A percentile compares a stretch with the other conserved stretches of the same genome.
Evolutionary conservation across 1,140 invertebrate species (phyloP).

Genomic region (Euura lappo): DNA sequence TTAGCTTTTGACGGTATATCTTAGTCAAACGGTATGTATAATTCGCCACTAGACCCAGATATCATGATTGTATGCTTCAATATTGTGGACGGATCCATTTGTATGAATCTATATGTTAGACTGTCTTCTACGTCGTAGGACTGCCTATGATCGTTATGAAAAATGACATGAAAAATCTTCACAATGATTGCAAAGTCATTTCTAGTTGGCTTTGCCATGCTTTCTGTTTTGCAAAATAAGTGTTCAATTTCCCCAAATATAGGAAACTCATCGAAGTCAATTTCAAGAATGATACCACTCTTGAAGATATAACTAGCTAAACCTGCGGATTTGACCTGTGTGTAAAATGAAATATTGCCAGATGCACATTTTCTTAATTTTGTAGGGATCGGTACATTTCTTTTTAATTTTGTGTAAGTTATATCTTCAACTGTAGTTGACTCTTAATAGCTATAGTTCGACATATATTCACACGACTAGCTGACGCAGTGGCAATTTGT

Average conservation of each 20-base stretch:
- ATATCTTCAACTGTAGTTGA: constrained; percentile 20
- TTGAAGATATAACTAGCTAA: neutral
- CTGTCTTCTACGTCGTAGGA: neutral
- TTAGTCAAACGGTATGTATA: neutral
- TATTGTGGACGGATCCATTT: neutral
- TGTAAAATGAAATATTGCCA: neutral
- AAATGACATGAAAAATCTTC: neutral
- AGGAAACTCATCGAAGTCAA: neutral
- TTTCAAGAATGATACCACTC: neutral
- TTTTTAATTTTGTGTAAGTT: neutral
- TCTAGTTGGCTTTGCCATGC: neutral
- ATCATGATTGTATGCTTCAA: neutral
- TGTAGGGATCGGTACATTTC: neutral
- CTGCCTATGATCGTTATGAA: neutral
- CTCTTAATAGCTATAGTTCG: constrained; percentile 21
- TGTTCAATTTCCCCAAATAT: neutral
- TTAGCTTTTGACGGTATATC: neutral
- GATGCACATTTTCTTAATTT: constrained; percentile 14
- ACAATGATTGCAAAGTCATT: neutral
- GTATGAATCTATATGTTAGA: neutral
- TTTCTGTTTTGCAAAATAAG: neutral
- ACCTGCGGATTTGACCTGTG: neutral
- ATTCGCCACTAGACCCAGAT: neutral
- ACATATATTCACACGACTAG: constrained; percentile 21
- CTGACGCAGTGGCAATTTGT: constrained; percentile 18